Conservation (phyloP, 2,113 vertebrate species). For the Dryoscopus gambensis region DNA sequence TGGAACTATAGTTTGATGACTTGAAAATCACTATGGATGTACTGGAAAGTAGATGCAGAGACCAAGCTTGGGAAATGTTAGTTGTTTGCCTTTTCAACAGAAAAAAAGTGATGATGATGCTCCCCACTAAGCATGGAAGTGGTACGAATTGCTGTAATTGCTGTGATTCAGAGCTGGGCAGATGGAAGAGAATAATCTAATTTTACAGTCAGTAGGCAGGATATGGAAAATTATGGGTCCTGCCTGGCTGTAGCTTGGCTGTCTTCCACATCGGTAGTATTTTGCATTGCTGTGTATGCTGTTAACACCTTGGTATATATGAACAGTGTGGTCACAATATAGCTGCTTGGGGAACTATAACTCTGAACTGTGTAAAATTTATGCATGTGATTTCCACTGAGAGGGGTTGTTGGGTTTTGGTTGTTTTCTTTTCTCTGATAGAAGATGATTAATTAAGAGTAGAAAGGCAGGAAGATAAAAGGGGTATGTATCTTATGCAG, state of each 20-base stretch:
- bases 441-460: background rate
- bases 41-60: background rate
- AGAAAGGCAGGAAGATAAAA: background rate
- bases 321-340: slow-evolving; percentile 24
- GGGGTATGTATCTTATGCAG: background rate
- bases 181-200: background rate
- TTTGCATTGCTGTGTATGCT: slow-evolving; percentile 26
- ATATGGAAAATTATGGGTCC: slow-evolving; percentile 19
- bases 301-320: slow-evolving; percentile 53
- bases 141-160: background rate
- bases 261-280: background rate
- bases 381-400: background rate
- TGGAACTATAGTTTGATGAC: background rate
- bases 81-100: background rate
- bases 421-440: background rate
- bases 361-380: background rate
- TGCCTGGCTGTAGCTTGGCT: slow-evolving; percentile 12
- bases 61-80: background rate
- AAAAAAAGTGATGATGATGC: background rate
- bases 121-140: background rate
- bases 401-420: background rate
- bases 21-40: background rate
- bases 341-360: slow-evolving; percentile 44
- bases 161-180: background rate
- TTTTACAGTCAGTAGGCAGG: background rate